Evolutionary conservation across 2,113 vertebrate species (phyloP).

Genomic region (Condylura cristata): DNA sequence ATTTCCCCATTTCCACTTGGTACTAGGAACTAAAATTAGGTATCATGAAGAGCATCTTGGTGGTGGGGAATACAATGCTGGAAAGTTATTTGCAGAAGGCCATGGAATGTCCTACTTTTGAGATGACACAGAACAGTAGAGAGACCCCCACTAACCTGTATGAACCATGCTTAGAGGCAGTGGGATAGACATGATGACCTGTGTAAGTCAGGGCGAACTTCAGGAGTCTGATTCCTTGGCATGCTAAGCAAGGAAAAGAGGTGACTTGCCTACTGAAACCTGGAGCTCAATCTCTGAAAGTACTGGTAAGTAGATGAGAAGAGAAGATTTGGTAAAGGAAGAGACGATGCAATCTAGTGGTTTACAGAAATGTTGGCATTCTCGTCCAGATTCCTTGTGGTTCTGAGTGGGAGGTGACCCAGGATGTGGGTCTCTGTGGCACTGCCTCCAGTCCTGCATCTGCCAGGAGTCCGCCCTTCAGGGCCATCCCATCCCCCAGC

Average conservation of each 20-base stretch:
- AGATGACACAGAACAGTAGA: neutral
- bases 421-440: conserved; percentile 66
- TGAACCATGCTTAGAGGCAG: neutral
- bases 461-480: conserved; percentile 59
- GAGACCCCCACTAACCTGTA: neutral
- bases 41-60: neutral
- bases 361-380: conserved; percentile 64
- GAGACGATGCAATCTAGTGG: conserved; percentile 37
- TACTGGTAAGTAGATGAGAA: conserved; percentile 14
- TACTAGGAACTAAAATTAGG: neutral
- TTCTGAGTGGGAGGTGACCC: conserved; percentile 72
- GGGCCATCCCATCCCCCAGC: conserved; percentile 45
- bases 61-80: neutral
- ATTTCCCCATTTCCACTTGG: neutral
- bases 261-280: neutral
- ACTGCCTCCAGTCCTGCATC: conserved; percentile 42
- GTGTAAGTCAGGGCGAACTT: neutral
- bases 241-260: neutral
- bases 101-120: neutral
- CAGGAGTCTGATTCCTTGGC: neutral
- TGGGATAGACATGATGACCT: neutral
- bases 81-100: neutral
- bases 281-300: neutral
- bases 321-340: conserved; percentile 27
- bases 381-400: conserved; percentile 72